phyloP scores from a whole-genome alignment of 1,140 invertebrate genomes.

The Centruroides vittatus region DNA sequence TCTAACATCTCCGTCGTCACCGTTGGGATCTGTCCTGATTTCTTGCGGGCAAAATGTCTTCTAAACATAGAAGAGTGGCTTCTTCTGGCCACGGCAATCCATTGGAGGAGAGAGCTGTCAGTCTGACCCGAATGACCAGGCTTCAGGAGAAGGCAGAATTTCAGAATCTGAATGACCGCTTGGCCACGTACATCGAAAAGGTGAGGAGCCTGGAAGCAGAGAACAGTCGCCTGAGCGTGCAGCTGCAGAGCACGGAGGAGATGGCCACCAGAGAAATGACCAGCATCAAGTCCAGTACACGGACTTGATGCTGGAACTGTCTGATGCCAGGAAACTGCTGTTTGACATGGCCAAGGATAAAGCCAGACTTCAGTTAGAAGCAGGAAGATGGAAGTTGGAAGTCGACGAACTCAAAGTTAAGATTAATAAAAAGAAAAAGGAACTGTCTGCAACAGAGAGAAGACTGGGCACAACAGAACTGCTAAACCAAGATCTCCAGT shows the following conservation, averaged over 20 bases:
- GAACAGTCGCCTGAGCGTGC: conserved; percentile 66
- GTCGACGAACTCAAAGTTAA: not conserved
- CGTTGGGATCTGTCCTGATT: no score
- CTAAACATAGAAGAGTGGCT: no score
- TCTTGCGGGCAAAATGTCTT: no score
- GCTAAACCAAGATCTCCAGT: no score
- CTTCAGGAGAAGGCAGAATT: conserved; percentile 87
- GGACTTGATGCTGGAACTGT: conserved; percentile 90
- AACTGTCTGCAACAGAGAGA: no score
- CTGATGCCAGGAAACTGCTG: conserved; percentile 66
- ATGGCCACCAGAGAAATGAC: conserved; percentile 66
- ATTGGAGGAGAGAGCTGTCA: conserved; percentile 41
- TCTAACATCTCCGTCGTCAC: no score
- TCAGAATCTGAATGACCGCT: conserved; percentile 84
- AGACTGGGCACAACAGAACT: no score
- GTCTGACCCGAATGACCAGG: conserved; percentile 73
- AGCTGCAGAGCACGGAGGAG: conserved; percentile 64
- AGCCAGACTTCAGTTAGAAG: conserved; percentile 75
- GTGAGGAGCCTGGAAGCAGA: conserved; percentile 81
- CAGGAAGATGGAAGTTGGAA: not conserved
- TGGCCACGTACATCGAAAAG: conserved; percentile 89
- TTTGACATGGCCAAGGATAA: conserved; percentile 82
- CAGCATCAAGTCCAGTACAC: conserved; percentile 78
- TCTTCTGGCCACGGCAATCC: no score
- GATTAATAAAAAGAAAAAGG: no score